Percentiles rank a stretch among this genome's conserved stretches.
Conservation (phyloP, 2,888 invertebrate species). For the Macrosoma leucophasiata region DNA sequence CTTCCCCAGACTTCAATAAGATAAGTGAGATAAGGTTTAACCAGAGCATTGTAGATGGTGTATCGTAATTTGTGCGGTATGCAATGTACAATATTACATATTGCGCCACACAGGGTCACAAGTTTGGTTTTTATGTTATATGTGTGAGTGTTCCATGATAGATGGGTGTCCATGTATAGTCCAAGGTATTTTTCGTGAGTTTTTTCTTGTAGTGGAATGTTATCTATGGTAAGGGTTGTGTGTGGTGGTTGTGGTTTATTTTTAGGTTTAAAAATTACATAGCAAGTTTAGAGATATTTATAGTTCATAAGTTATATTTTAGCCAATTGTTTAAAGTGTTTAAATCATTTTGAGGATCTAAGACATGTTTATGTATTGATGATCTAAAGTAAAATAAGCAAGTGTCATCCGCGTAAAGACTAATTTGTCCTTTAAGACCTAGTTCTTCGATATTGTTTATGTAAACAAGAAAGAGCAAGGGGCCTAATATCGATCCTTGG, state of each 20-base stretch:
- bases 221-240: conserved; percentile 3
- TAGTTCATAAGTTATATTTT: conserved; percentile 10
- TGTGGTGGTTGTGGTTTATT: conserved; percentile 5
- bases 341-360: conserved; percentile 8
- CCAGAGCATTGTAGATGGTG: conserved; percentile 3
- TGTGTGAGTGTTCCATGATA: conserved; percentile 1
- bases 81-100: conserved; percentile 1
- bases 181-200: neutral
- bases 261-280: conserved; percentile 9
- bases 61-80: conserved; percentile 3
- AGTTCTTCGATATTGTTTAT: conserved; percentile 2
- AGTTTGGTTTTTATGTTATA: conserved; percentile 2
- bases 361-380: conserved; percentile 1
- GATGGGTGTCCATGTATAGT: conserved; percentile 2
- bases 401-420: conserved; percentile 10
- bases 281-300: conserved; percentile 11
- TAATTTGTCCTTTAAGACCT: conserved; percentile 5
- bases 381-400: conserved; percentile 8
- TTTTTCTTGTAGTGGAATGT: conserved; percentile 2
- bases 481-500: conserved; percentile 16
- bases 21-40: conserved; percentile 1
- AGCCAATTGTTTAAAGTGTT: conserved; percentile 9
- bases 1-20: conserved; percentile 3
- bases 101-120: neutral
- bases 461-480: conserved; percentile 4